phyloP scores from a whole-genome alignment of 1,140 invertebrate species.

The Philopotamus ludificatus region DNA sequence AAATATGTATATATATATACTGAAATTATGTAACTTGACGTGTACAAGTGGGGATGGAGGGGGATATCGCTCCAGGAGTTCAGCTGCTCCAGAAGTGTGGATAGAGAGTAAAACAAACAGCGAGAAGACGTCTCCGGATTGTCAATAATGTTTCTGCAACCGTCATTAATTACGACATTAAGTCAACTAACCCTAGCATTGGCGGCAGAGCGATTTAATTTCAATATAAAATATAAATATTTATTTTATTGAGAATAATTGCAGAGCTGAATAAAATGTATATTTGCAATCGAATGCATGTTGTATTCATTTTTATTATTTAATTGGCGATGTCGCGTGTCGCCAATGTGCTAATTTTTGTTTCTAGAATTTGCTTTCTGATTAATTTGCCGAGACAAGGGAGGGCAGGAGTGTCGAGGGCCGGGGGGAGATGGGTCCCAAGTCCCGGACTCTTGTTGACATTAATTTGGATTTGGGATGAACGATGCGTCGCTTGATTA shows the following conservation, averaged over 20 bases:
- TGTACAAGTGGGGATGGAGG: not conserved
- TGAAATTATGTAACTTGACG: constrained; percentile 7
- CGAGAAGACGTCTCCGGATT: constrained; percentile 14
- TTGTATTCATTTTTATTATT: not conserved
- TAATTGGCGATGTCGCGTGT: not conserved
- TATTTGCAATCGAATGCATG: too few species aligned
- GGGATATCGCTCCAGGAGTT: too few species aligned
- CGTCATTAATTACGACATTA: constrained; percentile 30
- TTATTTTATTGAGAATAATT: too few species aligned
- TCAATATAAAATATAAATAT: too few species aligned
- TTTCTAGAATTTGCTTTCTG: constrained; percentile 16
- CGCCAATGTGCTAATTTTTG: not conserved
- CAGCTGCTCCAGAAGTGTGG: too few species aligned
- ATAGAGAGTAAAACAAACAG: constrained; percentile 22
- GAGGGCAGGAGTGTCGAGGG: constrained; percentile 7
- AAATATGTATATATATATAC: not conserved
- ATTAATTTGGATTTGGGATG: constrained; percentile 38
- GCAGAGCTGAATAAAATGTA: too few species aligned
- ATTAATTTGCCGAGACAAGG: constrained; percentile 35
- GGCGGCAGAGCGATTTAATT: too few species aligned
- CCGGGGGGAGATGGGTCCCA: constrained; percentile 6
- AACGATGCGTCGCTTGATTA: constrained; percentile 5
- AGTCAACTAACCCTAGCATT: constrained; percentile 20
- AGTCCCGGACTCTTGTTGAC: constrained; percentile 32
- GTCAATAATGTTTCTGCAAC: constrained; percentile 30